Conservation (phyloP, 2,113 vertebrate species). For the Sylvia atricapilla region DNA sequence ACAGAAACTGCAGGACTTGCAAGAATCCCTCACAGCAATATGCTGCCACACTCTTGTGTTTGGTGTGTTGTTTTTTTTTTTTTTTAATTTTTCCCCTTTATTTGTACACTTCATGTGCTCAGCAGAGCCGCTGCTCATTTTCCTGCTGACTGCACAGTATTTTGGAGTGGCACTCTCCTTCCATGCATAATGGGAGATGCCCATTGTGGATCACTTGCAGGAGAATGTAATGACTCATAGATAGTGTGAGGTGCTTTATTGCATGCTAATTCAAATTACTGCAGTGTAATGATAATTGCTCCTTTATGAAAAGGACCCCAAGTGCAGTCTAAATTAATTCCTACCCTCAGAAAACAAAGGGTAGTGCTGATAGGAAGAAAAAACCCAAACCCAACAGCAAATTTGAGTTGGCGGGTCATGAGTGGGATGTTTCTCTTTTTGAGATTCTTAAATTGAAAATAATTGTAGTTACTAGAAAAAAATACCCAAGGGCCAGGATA, state of each 20-base stretch:
- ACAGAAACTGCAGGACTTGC: conserved; percentile 20
- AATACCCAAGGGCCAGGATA: not conserved
- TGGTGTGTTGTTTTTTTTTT: not conserved
- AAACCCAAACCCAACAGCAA: not conserved
- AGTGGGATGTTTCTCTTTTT: not conserved
- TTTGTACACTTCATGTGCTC: not conserved
- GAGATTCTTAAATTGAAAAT: not conserved
- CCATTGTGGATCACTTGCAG: not conserved
- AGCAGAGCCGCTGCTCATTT: not conserved
- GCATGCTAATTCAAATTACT: conserved; percentile 21
- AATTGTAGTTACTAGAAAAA: not conserved
- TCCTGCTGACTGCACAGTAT: conserved; percentile 33
- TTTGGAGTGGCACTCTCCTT: not conserved
- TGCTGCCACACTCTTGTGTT: not conserved
- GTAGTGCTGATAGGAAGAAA: not conserved
- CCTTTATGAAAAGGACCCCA: conserved; percentile 1
- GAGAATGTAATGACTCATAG: conserved; percentile 35
- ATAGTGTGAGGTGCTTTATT: not conserved
- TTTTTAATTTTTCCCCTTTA: conserved; percentile 13
- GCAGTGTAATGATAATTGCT: conserved; percentile 30
- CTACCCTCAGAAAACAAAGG: conserved; percentile 6
- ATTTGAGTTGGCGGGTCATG: not conserved
- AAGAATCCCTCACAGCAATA: not conserved
- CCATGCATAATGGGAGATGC: not conserved
- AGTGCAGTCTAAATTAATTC: conserved; percentile 2